Base-by-base conservation (phyloP, 92 coral and sea anemone species). In the Montipora capitata region DNA sequence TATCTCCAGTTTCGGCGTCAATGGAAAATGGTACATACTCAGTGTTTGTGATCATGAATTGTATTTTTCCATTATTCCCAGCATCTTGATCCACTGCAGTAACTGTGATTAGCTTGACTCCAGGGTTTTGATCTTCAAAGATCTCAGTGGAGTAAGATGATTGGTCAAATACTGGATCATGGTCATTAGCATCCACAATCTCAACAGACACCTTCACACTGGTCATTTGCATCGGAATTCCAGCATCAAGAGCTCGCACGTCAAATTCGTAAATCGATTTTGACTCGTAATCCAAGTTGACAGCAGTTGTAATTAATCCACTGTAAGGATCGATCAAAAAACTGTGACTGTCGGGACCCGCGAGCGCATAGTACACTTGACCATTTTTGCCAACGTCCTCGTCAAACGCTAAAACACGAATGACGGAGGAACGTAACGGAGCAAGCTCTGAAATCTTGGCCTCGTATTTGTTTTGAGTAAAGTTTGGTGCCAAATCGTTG, bases 101-200 rank as follows among this genome's bases (percentile, higher is more conserved):
- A 39, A 97, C 94, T 71, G 93, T 78, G 41, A 94, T 74, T 35
- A 97, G 88, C 48, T 91, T 77, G 5, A 95, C 87, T 2, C 94
- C 98, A 43, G 92, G 89, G 13, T 87, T 87, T 73, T 85, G 59
- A 78, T 92, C 98, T 82, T 96, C 98, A 54, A 69, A 92, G 48
- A 97, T 18, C 11, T 94, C 99, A 39, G 84, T 69, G 58, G 74
- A 64, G 54, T 96, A 90, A 3, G 82, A 87, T 7, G 93, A 75
- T 41, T 89, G 65, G 11, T 80, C 69, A 62, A 97, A 97, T 2
- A 72, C 80, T 45, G 99, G 99, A 40, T 82, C 91, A 81, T 97
- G 94, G 71, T 97, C 97, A 84, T 97, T 97, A 9, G 94, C 98
- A 90, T 97, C 99, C 72, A 90, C 91, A 59, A 97, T 59, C 27